Conservation (phyloP, 2,797 vertebrate species). For the Acridotheres tristis region DNA sequence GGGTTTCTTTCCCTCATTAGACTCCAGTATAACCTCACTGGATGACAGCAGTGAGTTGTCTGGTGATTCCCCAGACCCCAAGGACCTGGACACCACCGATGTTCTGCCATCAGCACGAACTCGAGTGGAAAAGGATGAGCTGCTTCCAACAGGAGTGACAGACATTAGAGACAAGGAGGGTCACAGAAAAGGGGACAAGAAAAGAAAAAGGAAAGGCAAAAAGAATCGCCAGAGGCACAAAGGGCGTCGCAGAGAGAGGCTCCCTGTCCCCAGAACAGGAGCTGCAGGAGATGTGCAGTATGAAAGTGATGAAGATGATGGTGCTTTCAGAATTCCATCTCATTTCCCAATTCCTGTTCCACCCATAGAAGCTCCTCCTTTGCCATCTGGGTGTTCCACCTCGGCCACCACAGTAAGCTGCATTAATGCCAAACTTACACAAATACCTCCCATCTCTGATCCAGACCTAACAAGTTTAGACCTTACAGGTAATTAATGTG, state of each 20-base stretch:
- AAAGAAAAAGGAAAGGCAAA: conserved; percentile 35
- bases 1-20: background rate
- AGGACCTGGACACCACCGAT: conserved; percentile 41
- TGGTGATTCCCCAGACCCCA: conserved; percentile 86
- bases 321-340: conserved; percentile 76
- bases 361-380: conserved; percentile 63
- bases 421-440: conserved; percentile 79
- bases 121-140: conserved; percentile 67
- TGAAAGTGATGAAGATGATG: conserved; percentile 62
- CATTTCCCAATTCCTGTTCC: conserved; percentile 58
- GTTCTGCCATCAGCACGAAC: conserved; percentile 25
- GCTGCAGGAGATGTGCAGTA: background rate
- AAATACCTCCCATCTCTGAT: conserved; percentile 87
- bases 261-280: background rate
- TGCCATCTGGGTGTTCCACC: conserved; percentile 85
- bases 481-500: conserved; percentile 84
- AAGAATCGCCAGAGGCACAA: conserved; percentile 30
- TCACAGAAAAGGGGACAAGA: background rate
- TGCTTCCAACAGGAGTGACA: conserved; percentile 53
- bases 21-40: conserved; percentile 50
- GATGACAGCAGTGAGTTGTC: conserved; percentile 82
- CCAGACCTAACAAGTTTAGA: conserved; percentile 87
- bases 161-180: conserved; percentile 26
- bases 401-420: conserved; percentile 88
- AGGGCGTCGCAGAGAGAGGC: background rate